Evolutionary conservation across 2,797 vertebrate genomes (phyloP), one percentile per base, ranked within the genome.

Genomic region (Pangasius djambal): DNA sequence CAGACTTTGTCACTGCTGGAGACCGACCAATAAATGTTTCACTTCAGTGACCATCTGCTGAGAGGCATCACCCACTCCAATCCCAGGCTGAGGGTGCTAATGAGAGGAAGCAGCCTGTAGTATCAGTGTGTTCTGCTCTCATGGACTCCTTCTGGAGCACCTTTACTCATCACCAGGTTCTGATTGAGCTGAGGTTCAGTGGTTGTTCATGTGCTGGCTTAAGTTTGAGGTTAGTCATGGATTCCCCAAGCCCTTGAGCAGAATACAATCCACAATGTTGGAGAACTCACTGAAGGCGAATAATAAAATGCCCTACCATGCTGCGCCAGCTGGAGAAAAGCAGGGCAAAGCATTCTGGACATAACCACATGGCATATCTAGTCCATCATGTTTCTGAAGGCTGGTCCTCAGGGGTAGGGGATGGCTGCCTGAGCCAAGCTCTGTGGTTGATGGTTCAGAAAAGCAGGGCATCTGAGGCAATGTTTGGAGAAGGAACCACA

Each of bases 261-360:
- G 67, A 85, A 55, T 44, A 65, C 25, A 59, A 7, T 50, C 15
- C 8, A 65, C 25, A 31, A 3, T 55, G 48, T 13, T 13, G 92
- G 22, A 16, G 31, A 94, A 74, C 57, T 40, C 61, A 50, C 37
- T 82, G 52, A 52, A 65, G 59, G 81, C 18, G 2, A 81, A 94
- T 88, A 94, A 94, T 94, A 94, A 91, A 90, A 91, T 75, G 34
- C 77, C 88, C 70, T 89, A 83, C 91, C 84, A 28, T 92, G 67
- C 86, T 48, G 77, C 87, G 82, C 89, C 89, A 90, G 87, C 65
- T 86, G 83, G 84, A 59, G 50, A 59, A 89, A 92, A 93, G 88
- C 75, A 87, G 92, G 86, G 89, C 85, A 86, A 50, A 74, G 57
- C 37, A 44, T 94, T 92, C 90, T 52, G 57, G 83, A 88, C 88